phyloP scores from a whole-genome alignment of 2,113 vertebrate genomes.

The Cebus imitator region DNA sequence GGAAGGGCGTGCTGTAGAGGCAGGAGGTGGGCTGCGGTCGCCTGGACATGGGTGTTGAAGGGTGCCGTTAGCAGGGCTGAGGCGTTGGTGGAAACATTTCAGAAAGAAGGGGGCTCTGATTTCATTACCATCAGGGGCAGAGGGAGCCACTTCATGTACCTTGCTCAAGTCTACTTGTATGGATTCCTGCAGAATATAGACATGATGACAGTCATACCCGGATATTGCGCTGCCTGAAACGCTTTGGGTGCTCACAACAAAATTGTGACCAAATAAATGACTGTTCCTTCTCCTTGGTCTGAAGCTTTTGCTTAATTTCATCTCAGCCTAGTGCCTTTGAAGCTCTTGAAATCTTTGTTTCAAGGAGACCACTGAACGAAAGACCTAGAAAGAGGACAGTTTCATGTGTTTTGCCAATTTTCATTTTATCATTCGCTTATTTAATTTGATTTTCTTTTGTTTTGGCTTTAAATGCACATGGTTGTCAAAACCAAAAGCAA shows the following conservation, averaged over 20 bases:
- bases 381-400: not conserved
- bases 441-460: not conserved
- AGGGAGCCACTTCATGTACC: not conserved
- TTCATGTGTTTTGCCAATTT: not conserved
- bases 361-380: not conserved
- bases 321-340: not conserved
- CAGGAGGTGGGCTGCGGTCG: not conserved
- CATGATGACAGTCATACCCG: not conserved
- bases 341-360: not conserved
- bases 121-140: not conserved
- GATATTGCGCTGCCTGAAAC: not conserved
- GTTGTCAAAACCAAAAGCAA: not conserved
- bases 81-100: rapidly evolving
- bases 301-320: not conserved
- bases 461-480: not conserved
- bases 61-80: too few species aligned
- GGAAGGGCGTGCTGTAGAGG: not conserved
- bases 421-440: not conserved
- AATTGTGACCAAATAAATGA: not conserved
- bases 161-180: not conserved
- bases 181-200: not conserved
- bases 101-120: not conserved
- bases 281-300: not conserved
- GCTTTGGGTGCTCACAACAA: not conserved
- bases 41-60: not conserved